Conservation (phyloP, 2,113 vertebrate species). For the Zeus faber region DNA sequence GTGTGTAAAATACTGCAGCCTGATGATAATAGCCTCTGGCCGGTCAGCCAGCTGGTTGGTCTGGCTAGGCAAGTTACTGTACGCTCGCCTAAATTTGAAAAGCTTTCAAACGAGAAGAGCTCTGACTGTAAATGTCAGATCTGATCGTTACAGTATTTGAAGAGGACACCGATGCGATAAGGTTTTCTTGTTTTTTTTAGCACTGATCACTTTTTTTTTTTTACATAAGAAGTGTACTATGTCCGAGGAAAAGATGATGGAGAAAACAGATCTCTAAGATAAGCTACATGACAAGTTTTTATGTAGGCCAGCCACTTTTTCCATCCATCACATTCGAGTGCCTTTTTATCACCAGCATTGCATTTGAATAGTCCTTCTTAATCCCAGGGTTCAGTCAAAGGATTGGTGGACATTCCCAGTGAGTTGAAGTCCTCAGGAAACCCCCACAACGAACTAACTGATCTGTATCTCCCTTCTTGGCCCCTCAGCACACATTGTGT, state of each 20-base stretch:
- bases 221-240: no score
- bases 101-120: not conserved
- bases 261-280: constrained; percentile 40
- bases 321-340: constrained; percentile 3
- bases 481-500: constrained; percentile 51
- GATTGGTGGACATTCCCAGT: constrained; percentile 43
- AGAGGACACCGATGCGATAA: constrained; percentile 41
- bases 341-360: constrained; percentile 18
- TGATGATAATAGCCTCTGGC: constrained; percentile 23
- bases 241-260: constrained; percentile 52
- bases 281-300: constrained; percentile 45
- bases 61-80: constrained; percentile 19
- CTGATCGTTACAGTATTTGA: constrained; percentile 49
- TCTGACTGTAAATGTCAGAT: constrained; percentile 30
- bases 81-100: constrained; percentile 44
- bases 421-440: constrained; percentile 51
- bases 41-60: constrained; percentile 19
- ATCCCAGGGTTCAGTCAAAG: constrained; percentile 23
- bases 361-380: constrained; percentile 32
- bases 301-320: constrained; percentile 38
- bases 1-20: constrained; percentile 45
- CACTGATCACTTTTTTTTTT: no score
- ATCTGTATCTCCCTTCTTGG: constrained; percentile 51
- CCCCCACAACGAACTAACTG: constrained; percentile 24
- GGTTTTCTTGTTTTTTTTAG: no score